Evolutionary conservation across 37 sponge, comb jelly and placozoan species (phyloP).

Genomic region (Chondrilla cf. caribensis): DNA sequence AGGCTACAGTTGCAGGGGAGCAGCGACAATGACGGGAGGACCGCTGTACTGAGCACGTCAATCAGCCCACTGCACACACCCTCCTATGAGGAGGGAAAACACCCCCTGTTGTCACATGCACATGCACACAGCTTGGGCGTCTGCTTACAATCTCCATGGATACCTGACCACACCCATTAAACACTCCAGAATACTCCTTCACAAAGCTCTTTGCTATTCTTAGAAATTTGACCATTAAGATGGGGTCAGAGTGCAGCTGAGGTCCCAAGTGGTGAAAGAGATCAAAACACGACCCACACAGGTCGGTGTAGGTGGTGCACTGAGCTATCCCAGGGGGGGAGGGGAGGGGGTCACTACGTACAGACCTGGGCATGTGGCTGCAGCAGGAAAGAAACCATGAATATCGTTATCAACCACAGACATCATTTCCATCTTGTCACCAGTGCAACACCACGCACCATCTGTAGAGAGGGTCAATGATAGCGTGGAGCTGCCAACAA

Average conservation of each 20-base stretch:
- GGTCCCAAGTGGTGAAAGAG: slow-evolving; percentile 78
- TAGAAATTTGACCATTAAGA: slow-evolving; percentile 83
- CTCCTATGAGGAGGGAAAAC: slow-evolving; percentile 3
- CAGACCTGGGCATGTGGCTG: slow-evolving; percentile 47
- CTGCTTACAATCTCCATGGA: not conserved
- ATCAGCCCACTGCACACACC: slow-evolving; percentile 44
- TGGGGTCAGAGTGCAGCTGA: slow-evolving; percentile 62
- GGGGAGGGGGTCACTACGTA: slow-evolving; percentile 4
- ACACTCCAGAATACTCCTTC: slow-evolving; percentile 40
- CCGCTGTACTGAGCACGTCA: slow-evolving; percentile 56
- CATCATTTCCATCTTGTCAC: not conserved
- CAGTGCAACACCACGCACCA: slow-evolving; percentile 25
- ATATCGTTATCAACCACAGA: not conserved
- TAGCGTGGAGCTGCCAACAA: slow-evolving; percentile 50
- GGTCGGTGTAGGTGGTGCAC: not conserved
- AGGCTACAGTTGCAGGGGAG: slow-evolving; percentile 88
- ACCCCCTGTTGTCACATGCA: not conserved
- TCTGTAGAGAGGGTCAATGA: slow-evolving; percentile 78
- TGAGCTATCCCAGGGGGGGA: not conserved
- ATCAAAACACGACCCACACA: slow-evolving; percentile 11
- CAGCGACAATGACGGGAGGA: slow-evolving; percentile 88
- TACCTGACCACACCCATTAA: not conserved
- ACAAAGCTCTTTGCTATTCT: slow-evolving; percentile 70
- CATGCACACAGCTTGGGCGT: not conserved
- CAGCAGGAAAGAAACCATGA: slow-evolving; percentile 14